A percentile compares a stretch with the other conserved stretches of the same genome.
Evolutionary conservation across 2,797 vertebrate species (phyloP).

Genomic region (Pangasius mekongensis): DNA sequence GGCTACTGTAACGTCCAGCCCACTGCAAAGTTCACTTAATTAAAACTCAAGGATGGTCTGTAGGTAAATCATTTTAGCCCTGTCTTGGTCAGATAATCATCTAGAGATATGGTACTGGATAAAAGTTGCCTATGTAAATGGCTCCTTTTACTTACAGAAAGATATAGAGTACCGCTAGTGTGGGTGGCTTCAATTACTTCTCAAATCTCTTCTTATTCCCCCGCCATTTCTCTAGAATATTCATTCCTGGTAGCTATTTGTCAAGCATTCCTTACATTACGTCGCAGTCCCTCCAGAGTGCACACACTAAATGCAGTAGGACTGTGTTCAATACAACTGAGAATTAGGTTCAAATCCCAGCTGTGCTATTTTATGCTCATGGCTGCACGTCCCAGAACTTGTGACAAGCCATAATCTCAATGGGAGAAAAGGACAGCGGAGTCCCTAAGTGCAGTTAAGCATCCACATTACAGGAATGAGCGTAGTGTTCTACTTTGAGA

Average conservation of each 20-base stretch:
- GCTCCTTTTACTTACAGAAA: constrained; percentile 14
- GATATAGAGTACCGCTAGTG: background rate
- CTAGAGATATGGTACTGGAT: background rate
- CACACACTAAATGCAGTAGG: background rate
- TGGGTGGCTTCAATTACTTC: constrained; percentile 3
- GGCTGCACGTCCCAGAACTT: background rate
- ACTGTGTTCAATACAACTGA: background rate
- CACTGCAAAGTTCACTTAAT: background rate
- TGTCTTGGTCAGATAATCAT: background rate
- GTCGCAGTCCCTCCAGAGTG: background rate
- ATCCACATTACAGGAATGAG: background rate
- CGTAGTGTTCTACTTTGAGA: background rate
- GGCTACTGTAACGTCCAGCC: background rate
- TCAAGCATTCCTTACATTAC: background rate
- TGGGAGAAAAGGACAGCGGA: background rate
- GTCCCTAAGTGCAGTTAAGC: background rate
- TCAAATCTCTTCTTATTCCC: background rate
- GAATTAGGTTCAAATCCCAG: background rate
- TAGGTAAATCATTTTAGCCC: background rate
- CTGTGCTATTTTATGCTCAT: constrained; percentile 8
- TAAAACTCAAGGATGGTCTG: background rate
- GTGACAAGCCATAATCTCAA: constrained; percentile 12
- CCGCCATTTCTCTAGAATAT: background rate
- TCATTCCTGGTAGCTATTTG: background rate
- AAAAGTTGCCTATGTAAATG: constrained; percentile 2